Evolutionary conservation across 92 coral and sea anemone genomes (phyloP), one percentile per base, ranked within the genome.

Genomic region (Heliopora coerulea): DNA sequence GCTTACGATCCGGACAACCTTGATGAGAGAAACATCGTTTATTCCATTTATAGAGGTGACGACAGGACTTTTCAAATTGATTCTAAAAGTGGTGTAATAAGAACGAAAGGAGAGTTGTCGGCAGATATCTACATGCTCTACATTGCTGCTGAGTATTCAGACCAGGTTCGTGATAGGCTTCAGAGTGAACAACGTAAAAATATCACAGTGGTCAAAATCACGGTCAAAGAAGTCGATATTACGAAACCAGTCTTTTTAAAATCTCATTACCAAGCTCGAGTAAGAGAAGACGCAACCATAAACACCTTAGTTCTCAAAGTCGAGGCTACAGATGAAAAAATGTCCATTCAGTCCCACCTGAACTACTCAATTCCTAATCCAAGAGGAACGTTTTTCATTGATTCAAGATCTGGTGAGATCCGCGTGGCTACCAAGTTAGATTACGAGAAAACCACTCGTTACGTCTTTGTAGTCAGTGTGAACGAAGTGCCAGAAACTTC

Each of bases 301-400:
- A 65, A 65, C 32, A 17, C 56, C 31, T 68, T 40, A 28, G 74
- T 54, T 28, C 31, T 54, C n/a, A 75, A 67, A 68, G 31, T 65
- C 17, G 42, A 20, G 65, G 85, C 81, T 62, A 72, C 50, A 10
- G 84, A 79, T 15, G 44, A 54, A 28, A 37, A 61, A 21, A 18
- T 73, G 30, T 46, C 52, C 2, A 15, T 10, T 46, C 24, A 65
- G 9, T 44, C 21, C 21, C 13, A 1, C 4, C 13, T 64, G 72
- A 34, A 4, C 17, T 65, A 65, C 56, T 65, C 72, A 3, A 15
- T 65, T 14, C 54, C 56, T 20, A 11, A 32, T 21, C 14, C 30
- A 13, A 17, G 18, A 9, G 33, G 20, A 20, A 29, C 78, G 12
- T 92, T 92, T 65, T 52, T 76, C 29, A 82, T 92, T n/a, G 85